Evolutionary conservation across 2,888 invertebrate genomes (phyloP), one percentile per base, ranked within the genome.

Genomic region (Acheta domesticus): DNA sequence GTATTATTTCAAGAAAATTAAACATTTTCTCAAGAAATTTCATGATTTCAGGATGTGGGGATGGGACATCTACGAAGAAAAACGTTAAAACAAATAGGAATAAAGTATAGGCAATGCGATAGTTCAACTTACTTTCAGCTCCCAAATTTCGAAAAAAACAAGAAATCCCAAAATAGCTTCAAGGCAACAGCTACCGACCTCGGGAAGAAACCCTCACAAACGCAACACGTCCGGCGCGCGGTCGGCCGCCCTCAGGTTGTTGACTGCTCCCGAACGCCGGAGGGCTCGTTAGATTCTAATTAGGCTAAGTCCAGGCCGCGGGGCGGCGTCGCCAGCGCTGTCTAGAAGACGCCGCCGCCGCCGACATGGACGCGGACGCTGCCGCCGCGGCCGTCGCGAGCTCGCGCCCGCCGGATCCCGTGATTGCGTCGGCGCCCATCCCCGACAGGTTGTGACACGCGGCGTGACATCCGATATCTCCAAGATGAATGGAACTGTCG

Each of bases 361-460:
- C 14, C 12, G 62, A n/a, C 16, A 62, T 19, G 62, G 36, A 36
- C 36, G 36, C 36, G 36, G 62, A 19, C n/a, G 62, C 8, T 8
- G 62, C 62, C n/a, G 62, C 62, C n/a, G 16, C 62, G 4, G 62
- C 16, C 16, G 62, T 19, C 62, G n/a, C 14, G 62, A 36, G 36
- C 36, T 36, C 62, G 62, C 62, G 62, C n/a, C n/a, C 62, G n/a
- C 14, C 62, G 62, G 62, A 62, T 62, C 14, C 62, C 62, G 16
- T n/a, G 62, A 62, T 62, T 62, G 62, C 62, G 62, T 62, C 62
- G 16, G 62, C 62, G n/a, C 62, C 62, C 62, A n/a, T 62, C 62
- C 62, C n/a, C 62, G 62, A 62, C 62, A 62, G 62, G 62, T 62
- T 62, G 62, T 62, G 62, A 62, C 62, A 62, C 62, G 62, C n/a